These are phyloP conservation scores for Diploptera punctata DNA, from an alignment of 2,888 invertebrate genomes.

Conservation along the genomic window DNA sequence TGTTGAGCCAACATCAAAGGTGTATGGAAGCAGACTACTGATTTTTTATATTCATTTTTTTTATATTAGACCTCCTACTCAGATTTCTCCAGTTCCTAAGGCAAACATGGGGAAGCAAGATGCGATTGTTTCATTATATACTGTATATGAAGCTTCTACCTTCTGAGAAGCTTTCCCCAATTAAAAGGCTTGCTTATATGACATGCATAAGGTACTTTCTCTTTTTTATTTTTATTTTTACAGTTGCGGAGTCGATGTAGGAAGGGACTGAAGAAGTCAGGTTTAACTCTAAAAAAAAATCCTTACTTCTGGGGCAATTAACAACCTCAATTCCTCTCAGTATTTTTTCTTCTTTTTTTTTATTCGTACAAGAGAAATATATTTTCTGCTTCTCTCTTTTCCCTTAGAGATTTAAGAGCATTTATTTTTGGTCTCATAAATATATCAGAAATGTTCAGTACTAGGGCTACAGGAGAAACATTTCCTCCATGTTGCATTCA, in stretches of 20 bases:
- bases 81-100: neutral
- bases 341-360: conserved; percentile 5
- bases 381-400: neutral
- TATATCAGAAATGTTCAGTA: neutral
- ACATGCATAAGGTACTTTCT: neutral
- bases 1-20: neutral
- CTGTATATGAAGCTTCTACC: neutral
- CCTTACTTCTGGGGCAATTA: conserved; percentile 7
- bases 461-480: neutral
- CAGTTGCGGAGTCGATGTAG: neutral
- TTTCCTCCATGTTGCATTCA: neutral
- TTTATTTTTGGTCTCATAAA: neutral
- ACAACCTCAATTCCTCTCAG: conserved; percentile 13
- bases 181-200: conserved; percentile 9
- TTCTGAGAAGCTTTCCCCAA: neutral
- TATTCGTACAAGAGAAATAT: conserved; percentile 1
- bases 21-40: neutral
- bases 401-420: conserved; percentile 1
- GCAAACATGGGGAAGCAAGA: neutral
- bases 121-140: neutral
- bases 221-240: conserved; percentile 2
- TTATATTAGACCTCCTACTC: neutral
- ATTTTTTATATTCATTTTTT: conserved; percentile 8
- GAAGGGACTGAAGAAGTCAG: neutral
- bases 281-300: neutral